phyloP scores from a whole-genome alignment of 2,113 vertebrate genomes.

The Eretmochelys imbricata region DNA sequence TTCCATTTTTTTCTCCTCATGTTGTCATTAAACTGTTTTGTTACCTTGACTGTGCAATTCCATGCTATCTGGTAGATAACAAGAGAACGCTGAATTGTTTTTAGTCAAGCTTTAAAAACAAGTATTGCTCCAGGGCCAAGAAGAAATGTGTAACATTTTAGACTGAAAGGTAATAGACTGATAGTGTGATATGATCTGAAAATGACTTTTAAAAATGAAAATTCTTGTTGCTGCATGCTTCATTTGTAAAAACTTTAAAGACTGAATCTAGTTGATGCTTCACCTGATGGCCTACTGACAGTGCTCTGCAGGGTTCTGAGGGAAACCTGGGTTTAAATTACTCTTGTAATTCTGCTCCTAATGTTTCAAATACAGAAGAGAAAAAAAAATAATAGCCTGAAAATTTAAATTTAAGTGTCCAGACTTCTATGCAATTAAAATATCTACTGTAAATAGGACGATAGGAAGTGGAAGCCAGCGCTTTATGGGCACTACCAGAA shows the following conservation, averaged over 20 bases:
- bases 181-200: not conserved
- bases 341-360: not conserved
- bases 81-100: not conserved
- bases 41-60: not conserved
- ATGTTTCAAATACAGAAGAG: not conserved
- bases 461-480: not conserved
- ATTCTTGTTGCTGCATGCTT: not conserved
- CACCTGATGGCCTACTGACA: not conserved
- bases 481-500: not conserved
- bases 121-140: not conserved
- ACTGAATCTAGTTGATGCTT: not conserved
- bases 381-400: not conserved
- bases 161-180: not conserved
- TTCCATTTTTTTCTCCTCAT: not conserved
- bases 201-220: not conserved
- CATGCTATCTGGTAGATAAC: not conserved
- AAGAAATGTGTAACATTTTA: not conserved
- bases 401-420: not conserved
- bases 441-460: not conserved
- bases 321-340: not conserved
- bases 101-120: not conserved
- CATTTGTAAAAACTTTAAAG: not conserved
- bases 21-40: not conserved
- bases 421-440: not conserved
- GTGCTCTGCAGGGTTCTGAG: not conserved